These are phyloP conservation scores for Trachymyrmex septentrionalis DNA, from an alignment of 1,140 invertebrate species.

Conservation along the genomic window DNA sequence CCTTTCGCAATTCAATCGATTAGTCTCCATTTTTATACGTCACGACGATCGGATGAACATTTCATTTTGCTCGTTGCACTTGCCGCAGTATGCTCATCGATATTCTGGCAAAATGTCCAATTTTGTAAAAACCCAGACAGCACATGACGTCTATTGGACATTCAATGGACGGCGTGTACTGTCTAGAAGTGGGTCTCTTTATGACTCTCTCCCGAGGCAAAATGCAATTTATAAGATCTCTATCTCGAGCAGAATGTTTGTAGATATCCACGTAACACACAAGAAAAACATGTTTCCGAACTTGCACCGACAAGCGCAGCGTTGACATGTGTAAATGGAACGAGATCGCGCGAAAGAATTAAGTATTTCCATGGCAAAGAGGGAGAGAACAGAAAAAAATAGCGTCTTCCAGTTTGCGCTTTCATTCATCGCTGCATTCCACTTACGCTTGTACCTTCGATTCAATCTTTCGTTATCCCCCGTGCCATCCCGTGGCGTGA, in stretches of 20 bases:
- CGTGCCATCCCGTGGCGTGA: constrained; percentile 74
- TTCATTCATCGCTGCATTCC: constrained; percentile 71
- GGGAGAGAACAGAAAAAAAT: constrained; percentile 55
- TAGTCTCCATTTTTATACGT: constrained; percentile 51
- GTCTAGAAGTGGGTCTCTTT: not conserved
- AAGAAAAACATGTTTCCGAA: constrained; percentile 23
- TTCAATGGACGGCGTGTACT: no score
- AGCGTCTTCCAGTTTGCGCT: constrained; percentile 77
- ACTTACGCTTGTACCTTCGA: constrained; percentile 77
- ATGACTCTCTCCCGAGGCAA: not conserved
- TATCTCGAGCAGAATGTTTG: constrained; percentile 46
- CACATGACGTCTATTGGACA: no score
- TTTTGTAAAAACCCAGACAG: constrained; percentile 2
- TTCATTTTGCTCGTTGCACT: constrained; percentile 47
- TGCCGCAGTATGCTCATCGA: constrained; percentile 6
- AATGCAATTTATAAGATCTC: not conserved
- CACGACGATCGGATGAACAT: constrained; percentile 33
- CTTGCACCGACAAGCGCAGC: constrained; percentile 39
- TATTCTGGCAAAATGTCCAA: constrained; percentile 10
- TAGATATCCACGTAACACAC: not conserved
- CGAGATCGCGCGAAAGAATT: constrained; percentile 31
- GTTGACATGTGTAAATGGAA: constrained; percentile 44
- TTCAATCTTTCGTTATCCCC: constrained; percentile 74
- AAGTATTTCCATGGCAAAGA: constrained; percentile 20
- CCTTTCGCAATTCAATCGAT: constrained; percentile 9